Conservation (phyloP, 2,113 vertebrate species). For the Morone saxatilis region DNA sequence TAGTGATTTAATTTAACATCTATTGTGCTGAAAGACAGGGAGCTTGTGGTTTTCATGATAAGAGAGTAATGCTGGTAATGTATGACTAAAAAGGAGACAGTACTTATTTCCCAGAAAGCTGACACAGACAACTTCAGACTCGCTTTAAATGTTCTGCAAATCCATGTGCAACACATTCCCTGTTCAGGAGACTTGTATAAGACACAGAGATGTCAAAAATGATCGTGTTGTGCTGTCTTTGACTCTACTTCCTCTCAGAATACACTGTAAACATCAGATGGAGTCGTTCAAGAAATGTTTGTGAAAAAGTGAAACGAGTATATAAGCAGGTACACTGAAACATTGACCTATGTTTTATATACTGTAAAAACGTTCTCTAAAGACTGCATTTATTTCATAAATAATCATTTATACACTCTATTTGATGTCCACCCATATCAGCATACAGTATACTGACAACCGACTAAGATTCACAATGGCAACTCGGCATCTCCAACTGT, state of each 20-base stretch:
- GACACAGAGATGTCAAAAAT: neutral
- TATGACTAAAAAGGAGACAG: neutral
- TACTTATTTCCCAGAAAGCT: neutral
- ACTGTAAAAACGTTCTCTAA: too few relatives aligned
- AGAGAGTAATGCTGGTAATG: neutral
- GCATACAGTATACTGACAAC: neutral
- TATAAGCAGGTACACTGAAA: too few relatives aligned
- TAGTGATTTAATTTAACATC: neutral
- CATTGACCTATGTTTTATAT: too few relatives aligned
- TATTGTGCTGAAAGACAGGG: neutral
- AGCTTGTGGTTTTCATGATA: neutral
- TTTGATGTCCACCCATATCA: neutral
- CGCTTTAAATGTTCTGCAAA: neutral
- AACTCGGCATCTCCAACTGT: too few relatives aligned
- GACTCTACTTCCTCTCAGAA: conserved; percentile 1
- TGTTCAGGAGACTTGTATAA: neutral
- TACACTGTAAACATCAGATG: neutral
- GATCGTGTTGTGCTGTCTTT: neutral
- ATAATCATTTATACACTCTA: neutral
- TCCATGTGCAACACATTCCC: neutral
- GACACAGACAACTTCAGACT: neutral
- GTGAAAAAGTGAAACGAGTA: neutral
- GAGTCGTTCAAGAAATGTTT: neutral
- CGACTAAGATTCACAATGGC: neutral
- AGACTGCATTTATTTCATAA: neutral